phyloP scores from a whole-genome alignment of 2,113 vertebrate species.

The Gymnorhina tibicen region DNA sequence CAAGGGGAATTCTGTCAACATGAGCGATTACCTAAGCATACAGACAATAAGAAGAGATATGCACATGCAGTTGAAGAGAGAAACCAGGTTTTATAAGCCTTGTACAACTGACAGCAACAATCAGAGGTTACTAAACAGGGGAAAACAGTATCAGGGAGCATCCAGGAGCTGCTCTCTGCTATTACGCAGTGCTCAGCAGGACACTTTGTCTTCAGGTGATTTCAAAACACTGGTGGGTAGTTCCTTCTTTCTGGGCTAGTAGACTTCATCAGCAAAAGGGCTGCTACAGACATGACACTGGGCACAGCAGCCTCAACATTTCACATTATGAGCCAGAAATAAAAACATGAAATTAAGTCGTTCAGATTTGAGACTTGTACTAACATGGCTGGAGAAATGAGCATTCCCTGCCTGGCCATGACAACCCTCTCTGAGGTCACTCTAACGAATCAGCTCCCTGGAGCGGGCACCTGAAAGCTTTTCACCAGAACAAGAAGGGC shows the following conservation, averaged over 20 bases:
- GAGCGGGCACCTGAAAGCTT: neutral
- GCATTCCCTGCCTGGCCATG: rapidly evolving
- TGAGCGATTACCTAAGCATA: constrained; percentile 16
- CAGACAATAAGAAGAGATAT: neutral
- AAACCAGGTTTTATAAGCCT: constrained; percentile 2
- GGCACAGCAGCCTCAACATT: neutral
- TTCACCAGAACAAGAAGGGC: neutral
- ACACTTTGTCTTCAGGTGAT: neutral
- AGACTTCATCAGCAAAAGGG: neutral
- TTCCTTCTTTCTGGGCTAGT: neutral
- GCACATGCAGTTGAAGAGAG: neutral
- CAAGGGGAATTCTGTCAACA: constrained; percentile 18
- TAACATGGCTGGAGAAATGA: neutral
- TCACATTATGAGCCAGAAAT: neutral
- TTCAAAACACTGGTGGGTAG: neutral
- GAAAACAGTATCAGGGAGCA: neutral
- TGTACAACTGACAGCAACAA: neutral
- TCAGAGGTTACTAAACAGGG: constrained; percentile 4
- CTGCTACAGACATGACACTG: neutral
- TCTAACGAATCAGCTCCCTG: neutral
- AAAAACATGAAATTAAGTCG: neutral
- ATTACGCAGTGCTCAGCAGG: neutral
- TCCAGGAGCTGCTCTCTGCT: neutral
- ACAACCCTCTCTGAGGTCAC: neutral
- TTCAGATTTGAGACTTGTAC: neutral